These are phyloP conservation scores for Nomada fucata DNA, from an alignment of 2,888 invertebrate genomes.

Conservation along the genomic window DNA sequence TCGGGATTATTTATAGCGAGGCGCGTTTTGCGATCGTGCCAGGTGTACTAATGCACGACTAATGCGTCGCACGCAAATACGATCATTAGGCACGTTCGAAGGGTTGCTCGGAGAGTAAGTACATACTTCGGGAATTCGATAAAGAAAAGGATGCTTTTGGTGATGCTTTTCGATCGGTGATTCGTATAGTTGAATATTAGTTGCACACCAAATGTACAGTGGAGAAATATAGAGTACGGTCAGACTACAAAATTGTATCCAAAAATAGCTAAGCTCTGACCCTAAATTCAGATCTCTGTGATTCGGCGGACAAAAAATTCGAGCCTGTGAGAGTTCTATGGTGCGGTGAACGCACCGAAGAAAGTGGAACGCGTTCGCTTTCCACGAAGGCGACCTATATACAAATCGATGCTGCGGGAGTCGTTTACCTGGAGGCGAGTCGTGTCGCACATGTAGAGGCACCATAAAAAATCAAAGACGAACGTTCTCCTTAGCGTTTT, in stretches of 20 bases:
- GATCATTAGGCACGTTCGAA: conserved; percentile 65
- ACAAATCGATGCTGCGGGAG: conserved; percentile 6
- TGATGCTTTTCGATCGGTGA: too few species aligned
- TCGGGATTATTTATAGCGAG: conserved; percentile 64
- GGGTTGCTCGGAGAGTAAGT: conserved; percentile 2
- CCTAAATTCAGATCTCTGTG: too few species aligned
- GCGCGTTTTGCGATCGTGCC: conserved; percentile 64
- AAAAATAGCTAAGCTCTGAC: too few species aligned
- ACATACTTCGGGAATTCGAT: neutral
- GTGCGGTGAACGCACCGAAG: neutral
- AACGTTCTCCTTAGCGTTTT: conserved; percentile 22
- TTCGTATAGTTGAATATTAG: too few species aligned
- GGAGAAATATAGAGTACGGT: too few species aligned
- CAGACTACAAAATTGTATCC: too few species aligned
- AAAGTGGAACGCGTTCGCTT: neutral
- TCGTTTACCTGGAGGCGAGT: conserved; percentile 23
- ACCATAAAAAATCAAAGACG: conserved; percentile 44
- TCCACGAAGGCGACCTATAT: conserved; percentile 1
- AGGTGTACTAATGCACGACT: conserved; percentile 67
- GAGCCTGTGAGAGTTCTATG: conserved; percentile 10
- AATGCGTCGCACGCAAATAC: conserved; percentile 64
- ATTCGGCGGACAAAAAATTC: conserved; percentile 27
- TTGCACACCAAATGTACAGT: too few species aligned
- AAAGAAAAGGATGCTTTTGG: too few species aligned
- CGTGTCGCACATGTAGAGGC: conserved; percentile 8